These are phyloP conservation scores for Leptobrachium leishanense DNA, from an alignment of 2,113 vertebrate species.

Conservation along the genomic window DNA sequence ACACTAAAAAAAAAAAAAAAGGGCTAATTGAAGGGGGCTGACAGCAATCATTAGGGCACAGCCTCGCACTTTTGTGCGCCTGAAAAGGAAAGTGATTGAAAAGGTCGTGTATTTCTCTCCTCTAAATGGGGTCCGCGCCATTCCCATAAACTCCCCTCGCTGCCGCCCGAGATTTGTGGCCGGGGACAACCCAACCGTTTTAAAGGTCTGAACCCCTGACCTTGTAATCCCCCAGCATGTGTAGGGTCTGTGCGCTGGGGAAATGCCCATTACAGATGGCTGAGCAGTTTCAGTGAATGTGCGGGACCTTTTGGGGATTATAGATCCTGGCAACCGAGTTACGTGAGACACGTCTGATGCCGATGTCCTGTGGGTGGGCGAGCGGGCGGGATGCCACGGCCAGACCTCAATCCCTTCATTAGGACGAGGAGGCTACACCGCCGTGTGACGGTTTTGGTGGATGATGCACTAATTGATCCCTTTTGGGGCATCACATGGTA, in stretches of 20 bases:
- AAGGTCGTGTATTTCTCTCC: constrained; percentile 54
- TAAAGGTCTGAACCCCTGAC: constrained; percentile 62
- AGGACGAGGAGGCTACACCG: neutral
- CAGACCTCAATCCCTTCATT: constrained; percentile 18
- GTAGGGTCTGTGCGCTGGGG: constrained; percentile 57
- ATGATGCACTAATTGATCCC: neutral
- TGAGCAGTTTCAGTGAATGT: constrained; percentile 58
- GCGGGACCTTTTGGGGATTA: constrained; percentile 40
- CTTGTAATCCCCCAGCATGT: constrained; percentile 63
- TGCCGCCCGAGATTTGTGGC: constrained; percentile 59
- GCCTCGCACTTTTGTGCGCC: constrained; percentile 58
- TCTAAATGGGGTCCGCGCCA: constrained; percentile 61
- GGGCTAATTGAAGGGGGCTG: constrained; percentile 44
- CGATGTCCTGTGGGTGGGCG: neutral
- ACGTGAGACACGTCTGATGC: neutral
- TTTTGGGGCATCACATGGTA: constrained; percentile 15
- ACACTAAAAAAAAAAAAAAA: constrained; percentile 10
- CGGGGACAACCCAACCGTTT: constrained; percentile 59
- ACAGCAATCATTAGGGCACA: constrained; percentile 47
- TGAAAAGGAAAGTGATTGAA: constrained; percentile 50
- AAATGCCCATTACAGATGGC: constrained; percentile 62
- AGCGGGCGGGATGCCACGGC: neutral
- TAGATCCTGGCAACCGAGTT: too few species aligned
- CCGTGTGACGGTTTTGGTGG: constrained; percentile 9
- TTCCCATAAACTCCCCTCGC: constrained; percentile 61